Evolutionary conservation across 2,113 vertebrate genomes (phyloP).

Genomic region (Butorides virescens): DNA sequence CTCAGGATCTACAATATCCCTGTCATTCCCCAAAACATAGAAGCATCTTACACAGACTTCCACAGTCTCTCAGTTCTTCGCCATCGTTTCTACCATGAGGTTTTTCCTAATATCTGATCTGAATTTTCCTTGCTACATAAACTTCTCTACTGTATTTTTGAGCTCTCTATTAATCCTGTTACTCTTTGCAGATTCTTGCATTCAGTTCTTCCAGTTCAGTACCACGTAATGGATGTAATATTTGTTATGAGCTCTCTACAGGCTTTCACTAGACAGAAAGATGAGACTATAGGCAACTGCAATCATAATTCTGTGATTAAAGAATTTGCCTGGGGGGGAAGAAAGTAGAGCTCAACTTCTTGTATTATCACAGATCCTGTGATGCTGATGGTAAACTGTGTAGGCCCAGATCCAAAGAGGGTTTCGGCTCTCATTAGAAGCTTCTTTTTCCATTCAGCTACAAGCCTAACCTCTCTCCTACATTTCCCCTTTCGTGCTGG

Average conservation of each 20-base stretch:
- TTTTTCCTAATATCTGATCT: background rate
- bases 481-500: background rate
- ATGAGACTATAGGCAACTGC: background rate
- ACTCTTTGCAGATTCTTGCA: background rate
- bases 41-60: background rate
- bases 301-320: background rate
- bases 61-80: background rate
- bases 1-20: background rate
- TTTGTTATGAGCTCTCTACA: background rate
- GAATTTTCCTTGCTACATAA: background rate
- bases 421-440: background rate
- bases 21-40: background rate
- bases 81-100: background rate
- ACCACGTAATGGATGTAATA: background rate
- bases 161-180: background rate
- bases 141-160: background rate
- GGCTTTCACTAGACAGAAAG: background rate
- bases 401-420: background rate
- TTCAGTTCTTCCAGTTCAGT: background rate
- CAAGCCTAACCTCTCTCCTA: background rate
- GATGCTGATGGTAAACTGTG: background rate
- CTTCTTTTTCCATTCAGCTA: background rate
- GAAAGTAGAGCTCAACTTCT: background rate
- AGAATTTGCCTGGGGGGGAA: background rate
- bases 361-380: background rate